Evolutionary conservation across 2,113 vertebrate species (phyloP).

Genomic region (Pao palembangensis): DNA sequence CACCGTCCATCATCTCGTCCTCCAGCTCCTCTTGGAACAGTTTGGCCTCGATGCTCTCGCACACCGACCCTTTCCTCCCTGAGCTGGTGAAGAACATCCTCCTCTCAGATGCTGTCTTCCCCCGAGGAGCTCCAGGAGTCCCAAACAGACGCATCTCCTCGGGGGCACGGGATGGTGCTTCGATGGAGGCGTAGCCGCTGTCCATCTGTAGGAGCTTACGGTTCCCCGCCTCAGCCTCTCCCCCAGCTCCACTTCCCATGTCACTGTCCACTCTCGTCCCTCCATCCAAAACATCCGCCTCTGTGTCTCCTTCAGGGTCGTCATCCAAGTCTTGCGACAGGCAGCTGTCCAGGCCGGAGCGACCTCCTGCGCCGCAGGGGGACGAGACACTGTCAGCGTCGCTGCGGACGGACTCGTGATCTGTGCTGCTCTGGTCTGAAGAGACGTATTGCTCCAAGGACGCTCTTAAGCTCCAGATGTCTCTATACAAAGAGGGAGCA

Average conservation of each 20-base stretch:
- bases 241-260: constrained; percentile 51
- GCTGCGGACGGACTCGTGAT: constrained; percentile 87
- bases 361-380: constrained; percentile 55
- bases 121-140: constrained; percentile 64
- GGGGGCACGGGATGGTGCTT: constrained; percentile 81
- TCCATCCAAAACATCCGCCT: constrained; percentile 34
- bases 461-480: constrained; percentile 94
- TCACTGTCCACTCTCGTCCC: constrained; percentile 42
- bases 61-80: constrained; percentile 84
- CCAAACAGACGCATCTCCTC: constrained; percentile 80
- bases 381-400: constrained; percentile 89
- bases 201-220: constrained; percentile 97
- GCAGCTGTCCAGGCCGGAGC: constrained; percentile 64
- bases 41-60: constrained; percentile 82
- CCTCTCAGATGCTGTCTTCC: constrained; percentile 85
- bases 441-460: constrained; percentile 90
- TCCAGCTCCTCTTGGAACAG: constrained; percentile 76
- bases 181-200: constrained; percentile 95
- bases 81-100: constrained; percentile 85
- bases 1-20: constrained; percentile 60
- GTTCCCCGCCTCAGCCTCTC: constrained; percentile 76
- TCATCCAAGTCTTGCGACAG: constrained; percentile 80
- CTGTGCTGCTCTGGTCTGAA: constrained; percentile 88
- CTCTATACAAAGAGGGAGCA: constrained; percentile 80
- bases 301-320: constrained; percentile 67